Evolutionary conservation across 2,888 invertebrate genomes (phyloP), one percentile per base, ranked within the genome.

Genomic region (Azorinus chamasolen): DNA sequence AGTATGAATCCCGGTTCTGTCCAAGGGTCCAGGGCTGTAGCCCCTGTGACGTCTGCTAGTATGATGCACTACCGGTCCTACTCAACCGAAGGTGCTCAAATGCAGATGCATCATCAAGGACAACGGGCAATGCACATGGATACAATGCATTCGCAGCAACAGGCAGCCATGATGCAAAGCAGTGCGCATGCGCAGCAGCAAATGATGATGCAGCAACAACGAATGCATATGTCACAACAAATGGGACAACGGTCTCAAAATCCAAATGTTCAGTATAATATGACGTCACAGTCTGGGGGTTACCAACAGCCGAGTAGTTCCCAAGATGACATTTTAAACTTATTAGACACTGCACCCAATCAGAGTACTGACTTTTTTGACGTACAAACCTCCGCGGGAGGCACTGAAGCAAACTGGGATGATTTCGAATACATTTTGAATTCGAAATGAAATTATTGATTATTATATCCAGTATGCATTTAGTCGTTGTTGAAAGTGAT

Each of bases 281-380:
- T 83, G 71, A 45, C 78, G 37, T 61, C 77, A 22, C 72, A 70
- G 18, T 20, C 61, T 22, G 61, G 59, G 4, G 62, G 69, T 53
- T 83, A 78, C 64, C 78, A 85, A 61, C 78, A 84, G 32, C 25
- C 78, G 32, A 72, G 80, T 69, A 43, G 83, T 25, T 78, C 85
- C 43, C 88, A 87, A 73, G 89, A 90, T 41, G 90, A 97, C 93
- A 96, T 97, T 93, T 95, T 97, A 88, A 97, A 97, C 94, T 96
- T 97, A 94, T 95, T 97, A 78, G 97, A 97, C 93, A 95, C 97
- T 53, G 95, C 97, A 48, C 89, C 87, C 43, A 85, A 84, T 61
- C 83, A 86, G 50, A 85, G 84, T 79, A 83, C 89, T 24, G 97
- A 97, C 93, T 95, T 96, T 73, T 95, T 97, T 88, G 97, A 97